Base-by-base conservation (phyloP, 2,113 vertebrate genomes). In the Bombycilla garrulus region DNA sequence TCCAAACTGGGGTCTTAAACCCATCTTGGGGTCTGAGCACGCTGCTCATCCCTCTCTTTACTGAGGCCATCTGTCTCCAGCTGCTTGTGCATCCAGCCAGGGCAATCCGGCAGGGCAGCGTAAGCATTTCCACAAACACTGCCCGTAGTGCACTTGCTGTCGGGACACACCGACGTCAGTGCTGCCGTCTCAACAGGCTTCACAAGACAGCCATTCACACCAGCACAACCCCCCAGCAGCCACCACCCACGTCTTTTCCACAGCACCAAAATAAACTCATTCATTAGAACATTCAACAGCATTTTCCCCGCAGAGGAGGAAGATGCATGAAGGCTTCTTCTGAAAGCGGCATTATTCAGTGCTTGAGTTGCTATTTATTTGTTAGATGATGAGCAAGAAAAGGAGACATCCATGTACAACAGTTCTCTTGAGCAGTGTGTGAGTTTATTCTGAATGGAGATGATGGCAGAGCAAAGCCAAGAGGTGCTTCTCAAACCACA, bases 381-480 rank as follows among this genome's bases (percentile, higher is more conserved):
- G 83, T 80, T 70, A 53, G 54, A 71, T 12, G 64, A 83, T 14
- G 62, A 47, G 79, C 64, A 82, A 58, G n/a, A 83, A 81, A 62
- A 86, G 83, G 58, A 92, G 67, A 73, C 86, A 64, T 44, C 0
- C 0, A 82, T 7, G 50, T 25, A 35, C 38, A 90, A 92, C 72
- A 90, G 65, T n/a, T 38, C 73, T 79, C 82, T 57, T 57, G 67
- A 96, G 73, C 44, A 64, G 84, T 31, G 35, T 10, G 2, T 4
- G n/a, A 74, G 62, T 48, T 85, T 47, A 64, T 77, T 51, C 81
- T 7, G 6, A 70, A 57, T 1, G 21, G 0, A 1, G 14, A 29
- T 0, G 1, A 71, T 0, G 0, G 53, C 0, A 0, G 65, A 42
- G 42, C 0, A 0, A 94, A 86, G 51, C 18, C 80, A 70, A 64